Conservation (phyloP, 2,113 vertebrate genomes). For the Lophius piscatorius region DNA sequence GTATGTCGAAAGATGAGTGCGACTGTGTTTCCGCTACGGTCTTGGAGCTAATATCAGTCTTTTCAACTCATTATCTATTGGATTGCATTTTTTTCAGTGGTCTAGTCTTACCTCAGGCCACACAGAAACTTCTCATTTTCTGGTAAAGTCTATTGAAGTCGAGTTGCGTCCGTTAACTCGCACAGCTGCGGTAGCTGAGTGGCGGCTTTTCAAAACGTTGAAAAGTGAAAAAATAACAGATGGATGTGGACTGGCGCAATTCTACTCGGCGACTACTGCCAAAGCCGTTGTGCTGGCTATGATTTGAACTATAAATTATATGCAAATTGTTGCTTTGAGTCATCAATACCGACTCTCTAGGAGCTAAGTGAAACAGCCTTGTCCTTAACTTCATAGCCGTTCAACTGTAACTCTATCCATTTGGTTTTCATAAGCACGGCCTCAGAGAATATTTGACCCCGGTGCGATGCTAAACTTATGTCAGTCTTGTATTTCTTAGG, state of each 20-base stretch:
- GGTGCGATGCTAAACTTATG: slow-evolving; percentile 6
- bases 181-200: too few species aligned
- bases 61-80: too few species aligned
- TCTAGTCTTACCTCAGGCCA: too few species aligned
- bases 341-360: not conserved
- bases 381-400: not conserved
- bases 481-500: slow-evolving; percentile 12
- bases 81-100: too few species aligned
- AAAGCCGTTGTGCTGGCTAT: not conserved
- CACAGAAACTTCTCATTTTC: too few species aligned
- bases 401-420: not conserved
- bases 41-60: too few species aligned
- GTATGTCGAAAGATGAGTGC: too few species aligned
- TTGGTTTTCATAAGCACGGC: slow-evolving; percentile 6
- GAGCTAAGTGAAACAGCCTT: slow-evolving; percentile 1
- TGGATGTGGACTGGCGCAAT: not conserved
- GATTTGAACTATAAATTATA: not conserved
- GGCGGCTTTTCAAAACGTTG: not conserved
- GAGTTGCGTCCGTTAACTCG: too few species aligned
- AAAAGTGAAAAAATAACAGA: slow-evolving; percentile 5
- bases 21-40: too few species aligned
- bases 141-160: not conserved
- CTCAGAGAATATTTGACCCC: slow-evolving; percentile 9
- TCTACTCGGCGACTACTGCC: not conserved
- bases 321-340: slow-evolving; percentile 8